Percentiles rank a stretch among this genome's conserved stretches.
Evolutionary conservation across 1,140 invertebrate genomes (phyloP).

Genomic region (Akabosia matsudoensis): DNA sequence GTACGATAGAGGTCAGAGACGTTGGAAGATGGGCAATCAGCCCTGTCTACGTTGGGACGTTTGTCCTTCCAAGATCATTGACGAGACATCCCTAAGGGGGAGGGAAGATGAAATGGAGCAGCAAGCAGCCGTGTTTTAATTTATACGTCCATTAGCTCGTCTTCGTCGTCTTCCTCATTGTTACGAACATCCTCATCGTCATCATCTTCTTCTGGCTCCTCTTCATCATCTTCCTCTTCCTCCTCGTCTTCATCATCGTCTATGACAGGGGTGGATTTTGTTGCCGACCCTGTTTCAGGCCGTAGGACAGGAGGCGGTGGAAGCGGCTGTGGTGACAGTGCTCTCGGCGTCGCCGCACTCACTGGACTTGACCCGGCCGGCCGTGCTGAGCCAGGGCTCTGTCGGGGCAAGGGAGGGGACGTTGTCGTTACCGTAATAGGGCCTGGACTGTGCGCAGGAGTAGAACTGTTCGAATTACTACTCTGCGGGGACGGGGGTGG

Average conservation of each 20-base stretch:
- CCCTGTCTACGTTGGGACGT: too few species aligned
- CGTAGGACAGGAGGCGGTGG: background rate
- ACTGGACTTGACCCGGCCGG: background rate
- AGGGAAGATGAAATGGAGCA: too few species aligned
- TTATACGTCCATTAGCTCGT: slow-evolving; percentile 16
- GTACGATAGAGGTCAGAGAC: too few species aligned
- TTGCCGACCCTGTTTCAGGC: background rate
- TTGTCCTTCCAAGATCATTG: too few species aligned
- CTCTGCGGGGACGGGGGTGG: background rate
- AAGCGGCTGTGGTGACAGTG: background rate
- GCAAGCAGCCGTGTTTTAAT: too few species aligned
- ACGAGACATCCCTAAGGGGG: too few species aligned
- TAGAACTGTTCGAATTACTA: background rate
- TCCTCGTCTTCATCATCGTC: background rate
- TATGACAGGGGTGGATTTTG: background rate
- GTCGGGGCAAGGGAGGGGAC: background rate
- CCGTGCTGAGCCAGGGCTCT: background rate
- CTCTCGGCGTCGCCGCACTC: background rate
- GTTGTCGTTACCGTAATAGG: background rate
- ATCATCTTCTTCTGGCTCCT: background rate
- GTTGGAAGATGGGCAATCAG: too few species aligned
- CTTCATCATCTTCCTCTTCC: slow-evolving; percentile 2
- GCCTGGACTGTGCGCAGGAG: background rate
- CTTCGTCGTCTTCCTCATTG: slow-evolving; percentile 17
- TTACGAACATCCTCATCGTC: background rate